Conservation (phyloP, 2,888 invertebrate genomes). For the Dioctria rufipes region DNA sequence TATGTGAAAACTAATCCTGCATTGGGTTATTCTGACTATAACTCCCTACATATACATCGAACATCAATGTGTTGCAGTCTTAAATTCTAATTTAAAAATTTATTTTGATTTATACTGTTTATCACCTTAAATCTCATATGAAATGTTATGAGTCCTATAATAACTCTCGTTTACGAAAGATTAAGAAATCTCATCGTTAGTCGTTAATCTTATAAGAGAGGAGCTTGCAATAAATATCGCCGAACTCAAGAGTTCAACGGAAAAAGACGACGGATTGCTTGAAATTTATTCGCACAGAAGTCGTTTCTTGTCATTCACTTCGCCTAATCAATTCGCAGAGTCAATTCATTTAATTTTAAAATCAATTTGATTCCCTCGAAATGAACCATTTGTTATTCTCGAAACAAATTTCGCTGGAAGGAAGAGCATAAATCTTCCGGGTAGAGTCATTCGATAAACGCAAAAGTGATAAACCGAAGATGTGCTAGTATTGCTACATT, state of each 20-base stretch:
- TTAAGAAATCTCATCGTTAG: too few species aligned
- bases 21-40: too few species aligned
- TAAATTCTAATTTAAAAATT: too few species aligned
- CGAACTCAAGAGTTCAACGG: not conserved
- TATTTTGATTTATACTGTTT: too few species aligned
- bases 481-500: too few species aligned
- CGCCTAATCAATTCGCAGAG: constrained; percentile 41
- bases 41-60: too few species aligned
- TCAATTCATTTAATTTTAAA: constrained; percentile 50
- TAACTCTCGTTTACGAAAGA: too few species aligned
- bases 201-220: not conserved
- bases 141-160: too few species aligned
- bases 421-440: constrained; percentile 37
- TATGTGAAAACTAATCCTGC: too few species aligned
- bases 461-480: too few species aligned
- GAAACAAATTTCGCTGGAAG: constrained; percentile 47
- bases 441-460: constrained; percentile 21
- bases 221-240: not conserved
- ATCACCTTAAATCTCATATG: too few species aligned
- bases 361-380: constrained; percentile 48
- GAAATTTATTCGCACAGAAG: constrained; percentile 30
- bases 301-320: constrained; percentile 42
- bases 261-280: not conserved
- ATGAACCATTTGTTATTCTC: constrained; percentile 52
- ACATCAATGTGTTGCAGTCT: too few species aligned